phyloP scores from a whole-genome alignment of 2,113 vertebrate genomes.

The Merops nubicus region DNA sequence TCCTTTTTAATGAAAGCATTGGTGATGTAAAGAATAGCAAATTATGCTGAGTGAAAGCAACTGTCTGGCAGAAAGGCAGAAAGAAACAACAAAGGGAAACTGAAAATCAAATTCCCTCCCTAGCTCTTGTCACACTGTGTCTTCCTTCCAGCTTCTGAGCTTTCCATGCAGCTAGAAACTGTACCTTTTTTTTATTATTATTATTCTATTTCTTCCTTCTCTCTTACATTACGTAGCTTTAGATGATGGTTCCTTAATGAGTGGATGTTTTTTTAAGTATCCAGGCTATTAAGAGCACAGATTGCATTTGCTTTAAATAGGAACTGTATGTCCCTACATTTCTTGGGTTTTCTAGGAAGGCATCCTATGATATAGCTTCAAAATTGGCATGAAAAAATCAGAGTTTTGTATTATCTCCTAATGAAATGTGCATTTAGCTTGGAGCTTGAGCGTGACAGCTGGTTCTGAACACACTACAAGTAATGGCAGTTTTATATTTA shows the following conservation, averaged over 20 bases:
- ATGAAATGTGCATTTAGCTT: not conserved
- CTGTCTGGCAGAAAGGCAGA: fast-evolving
- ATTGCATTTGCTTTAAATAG: not conserved
- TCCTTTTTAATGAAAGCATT: not conserved
- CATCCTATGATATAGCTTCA: not conserved
- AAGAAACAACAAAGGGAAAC: not conserved
- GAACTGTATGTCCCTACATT: fast-evolving
- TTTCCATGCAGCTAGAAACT: not conserved
- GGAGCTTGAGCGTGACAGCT: not conserved
- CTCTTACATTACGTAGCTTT: not conserved
- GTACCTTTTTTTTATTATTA: not conserved
- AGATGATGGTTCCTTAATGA: not conserved
- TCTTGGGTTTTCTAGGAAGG: constrained; percentile 3
- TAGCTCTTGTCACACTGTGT: not conserved
- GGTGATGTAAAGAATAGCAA: not conserved
- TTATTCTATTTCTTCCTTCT: not conserved
- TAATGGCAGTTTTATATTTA: not conserved
- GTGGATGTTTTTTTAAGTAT: not conserved
- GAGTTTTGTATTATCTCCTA: not conserved
- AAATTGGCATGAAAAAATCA: not conserved
- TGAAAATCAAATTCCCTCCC: not conserved
- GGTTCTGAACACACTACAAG: not conserved
- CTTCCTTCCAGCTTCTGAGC: not conserved
- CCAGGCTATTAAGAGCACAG: not conserved
- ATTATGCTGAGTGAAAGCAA: not conserved